A percentile compares a stretch with the other conserved stretches of the same genome.
Conservation (phyloP, 2,113 vertebrate species). For the Apodemus sylvaticus region DNA sequence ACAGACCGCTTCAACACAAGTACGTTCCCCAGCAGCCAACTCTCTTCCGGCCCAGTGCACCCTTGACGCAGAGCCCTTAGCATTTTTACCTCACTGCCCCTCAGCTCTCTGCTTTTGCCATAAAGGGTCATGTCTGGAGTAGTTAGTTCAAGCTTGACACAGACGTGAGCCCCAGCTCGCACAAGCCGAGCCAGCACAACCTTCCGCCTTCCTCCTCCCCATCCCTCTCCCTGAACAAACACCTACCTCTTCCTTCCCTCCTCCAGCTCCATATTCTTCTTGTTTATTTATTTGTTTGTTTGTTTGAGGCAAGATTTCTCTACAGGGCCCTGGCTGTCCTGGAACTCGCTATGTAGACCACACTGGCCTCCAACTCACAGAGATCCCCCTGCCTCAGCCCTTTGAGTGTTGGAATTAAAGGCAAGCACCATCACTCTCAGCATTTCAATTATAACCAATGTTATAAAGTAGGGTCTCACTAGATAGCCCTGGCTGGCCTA, state of each 20-base stretch:
- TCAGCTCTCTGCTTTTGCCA: neutral
- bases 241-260: neutral
- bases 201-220: neutral
- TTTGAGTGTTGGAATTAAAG: neutral
- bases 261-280: neutral
- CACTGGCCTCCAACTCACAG: neutral
- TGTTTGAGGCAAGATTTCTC: neutral
- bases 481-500: neutral
- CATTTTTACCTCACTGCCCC: neutral
- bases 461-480: neutral
- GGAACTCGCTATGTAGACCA: neutral
- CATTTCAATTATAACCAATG: too few species aligned
- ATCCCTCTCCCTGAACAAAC: fast-evolving
- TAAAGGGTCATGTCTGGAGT: neutral
- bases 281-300: neutral
- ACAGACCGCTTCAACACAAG: neutral
- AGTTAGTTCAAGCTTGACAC: neutral
- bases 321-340: neutral
- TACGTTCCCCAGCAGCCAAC: neutral
- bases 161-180: neutral
- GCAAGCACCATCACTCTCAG: too few species aligned
- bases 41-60: neutral
- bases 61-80: neutral
- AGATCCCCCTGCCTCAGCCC: neutral
- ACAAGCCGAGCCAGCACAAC: too few species aligned